Evolutionary conservation across 2,113 vertebrate species (phyloP).

Genomic region (Solea solea): DNA sequence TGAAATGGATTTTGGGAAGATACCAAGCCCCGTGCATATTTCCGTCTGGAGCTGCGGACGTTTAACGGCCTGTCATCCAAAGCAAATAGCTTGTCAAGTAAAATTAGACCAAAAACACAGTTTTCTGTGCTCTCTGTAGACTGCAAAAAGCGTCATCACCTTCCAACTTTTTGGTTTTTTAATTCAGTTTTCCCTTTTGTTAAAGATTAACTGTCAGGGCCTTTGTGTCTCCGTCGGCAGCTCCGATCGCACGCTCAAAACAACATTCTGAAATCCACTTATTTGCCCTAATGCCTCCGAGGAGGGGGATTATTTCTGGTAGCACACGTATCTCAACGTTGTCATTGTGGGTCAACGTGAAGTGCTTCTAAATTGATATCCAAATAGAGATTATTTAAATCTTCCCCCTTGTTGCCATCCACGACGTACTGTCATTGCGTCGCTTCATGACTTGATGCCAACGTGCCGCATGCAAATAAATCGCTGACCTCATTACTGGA

Average conservation of each 20-base stretch:
- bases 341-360: background rate
- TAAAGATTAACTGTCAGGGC: background rate
- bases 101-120: conserved; percentile 6
- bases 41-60: conserved; percentile 7
- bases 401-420: background rate
- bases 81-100: conserved; percentile 14
- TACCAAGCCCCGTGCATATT: conserved; percentile 1
- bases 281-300: conserved; percentile 58
- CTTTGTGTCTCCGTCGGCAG: background rate
- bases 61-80: conserved; percentile 25
- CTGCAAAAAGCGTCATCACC: background rate
- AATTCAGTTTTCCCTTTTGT: background rate
- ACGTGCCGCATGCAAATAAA: conserved; percentile 13
- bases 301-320: conserved; percentile 40
- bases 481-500: background rate
- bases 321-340: conserved; percentile 2
- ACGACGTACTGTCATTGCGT: background rate
- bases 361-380: background rate
- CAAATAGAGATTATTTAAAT: background rate
- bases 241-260: conserved; percentile 33
- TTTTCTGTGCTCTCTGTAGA: background rate
- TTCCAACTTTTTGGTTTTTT: background rate
- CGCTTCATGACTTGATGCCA: background rate
- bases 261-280: conserved; percentile 54
- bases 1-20: conserved; percentile 1